Base-by-base conservation (phyloP, 92 coral and sea anemone genomes). In the Actinernus sp. region DNA sequence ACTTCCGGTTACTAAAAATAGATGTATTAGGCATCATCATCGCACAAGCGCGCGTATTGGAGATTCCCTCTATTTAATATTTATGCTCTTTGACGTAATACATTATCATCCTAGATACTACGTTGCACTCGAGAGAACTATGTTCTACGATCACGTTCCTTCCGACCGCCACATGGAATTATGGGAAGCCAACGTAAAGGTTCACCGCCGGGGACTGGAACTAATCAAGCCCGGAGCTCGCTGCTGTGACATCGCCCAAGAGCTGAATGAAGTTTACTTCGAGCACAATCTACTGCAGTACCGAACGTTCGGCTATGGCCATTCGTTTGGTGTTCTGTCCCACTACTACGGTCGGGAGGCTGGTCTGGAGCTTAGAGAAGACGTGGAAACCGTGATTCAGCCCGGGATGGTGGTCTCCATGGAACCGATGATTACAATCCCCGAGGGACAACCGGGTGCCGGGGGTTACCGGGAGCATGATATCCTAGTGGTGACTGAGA, bases 311-410 rank as follows among this genome's bases (percentile, higher is more conserved):
- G 97, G 97, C 11, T 92, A 92, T 43, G 97, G 97, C 0, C 97
- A 92, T 68, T 88, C 97, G 0, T 88, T 92, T 52, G 97, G 97
- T 11, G 95, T 92, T 46, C 83, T 92, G 28, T 67, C 74, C 48
- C 97, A 92, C 66, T 92, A 92, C 37, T 92, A 92, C 78, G 97
- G 97, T 20, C 92, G 97, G 25, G 97, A 92, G 77, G 97, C 97
- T 38, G 95, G 89, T 30, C 64, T 89, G 11, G 97, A 92, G 79
- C 34, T 92, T 23, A 87, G 97, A 27, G 97, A 92, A 71, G 91
- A 92, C 26, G 69, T 83, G 4, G 97, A 92, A 22, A 88, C 96
- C 17, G 84, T 84, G 22, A 37, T 92, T 23, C 69, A 92, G 46
- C 95, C 97, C 8, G 88, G 88, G 61, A 92, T 92, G 97, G 97